Base-by-base conservation (phyloP, 2,888 invertebrate species). In the Brachynemurus nebulosus region DNA sequence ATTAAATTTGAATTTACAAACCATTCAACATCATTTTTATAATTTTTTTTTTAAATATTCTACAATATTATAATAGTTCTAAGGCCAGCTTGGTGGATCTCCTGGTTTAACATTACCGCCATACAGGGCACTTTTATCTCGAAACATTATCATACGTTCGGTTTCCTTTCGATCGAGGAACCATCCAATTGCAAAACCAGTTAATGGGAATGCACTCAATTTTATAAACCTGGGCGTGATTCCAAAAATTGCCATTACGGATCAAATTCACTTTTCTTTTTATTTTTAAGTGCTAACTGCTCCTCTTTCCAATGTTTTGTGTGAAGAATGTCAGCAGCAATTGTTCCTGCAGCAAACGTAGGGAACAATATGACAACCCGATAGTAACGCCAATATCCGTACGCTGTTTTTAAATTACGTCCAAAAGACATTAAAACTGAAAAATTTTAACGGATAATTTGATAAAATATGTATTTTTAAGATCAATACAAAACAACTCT, bases 111-210 rank as follows among this genome's bases (percentile, higher is more conserved):
- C 65, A 33, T 59, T 64, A 46, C 80, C 70, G 17, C 82, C 84
- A 58, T 79, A 90, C 30, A 90, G 64, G 40, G 78, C 74, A 56
- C 86, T 86, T 59, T 81, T 86, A 58, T 90, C 89, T 47, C 88
- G 71, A 60, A 79, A 90, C 51, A 62, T 64, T 0, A 71, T 69
- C 76, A 86, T 75, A 44, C 86, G 71, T 47, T 79, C 68, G 1
- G 80, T 80, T 65, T 88, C 86, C 52, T 72, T 67, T 4, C 65
- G 63, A 57, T 86, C 84, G 43, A 86, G 53, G 51, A 62, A 78
- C 54, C 68, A 67, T 1, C 86, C 86, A 42, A 83, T 47, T 2
- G 63, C 57, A 51, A 59, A 74, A 1, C 80, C 80, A 20, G 66
- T 52, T 0, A 75, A 1, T 0, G 83, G 81, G 0, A 81, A 30